phyloP scores from a whole-genome alignment of 2,113 vertebrate species.

The Chaetura pelagica region DNA sequence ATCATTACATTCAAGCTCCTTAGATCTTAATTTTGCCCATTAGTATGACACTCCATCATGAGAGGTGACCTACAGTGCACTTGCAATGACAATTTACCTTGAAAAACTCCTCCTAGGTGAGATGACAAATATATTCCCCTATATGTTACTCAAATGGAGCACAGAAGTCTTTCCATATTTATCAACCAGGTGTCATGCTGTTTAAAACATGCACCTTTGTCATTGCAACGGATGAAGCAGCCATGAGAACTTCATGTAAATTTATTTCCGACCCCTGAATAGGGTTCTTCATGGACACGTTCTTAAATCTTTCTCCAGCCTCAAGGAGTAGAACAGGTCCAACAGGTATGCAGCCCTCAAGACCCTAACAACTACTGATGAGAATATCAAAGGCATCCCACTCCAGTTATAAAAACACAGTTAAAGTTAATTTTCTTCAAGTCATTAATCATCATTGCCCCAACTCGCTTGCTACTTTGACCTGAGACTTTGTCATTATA shows the following conservation, averaged over 20 bases:
- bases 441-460: neutral
- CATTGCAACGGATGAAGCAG: neutral
- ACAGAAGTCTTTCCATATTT: neutral
- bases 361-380: neutral
- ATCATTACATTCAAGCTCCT: neutral
- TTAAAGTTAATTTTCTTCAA: neutral
- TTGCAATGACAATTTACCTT: neutral
- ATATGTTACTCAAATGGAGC: neutral
- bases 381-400: neutral
- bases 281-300: neutral
- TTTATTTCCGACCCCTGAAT: neutral
- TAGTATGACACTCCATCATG: neutral
- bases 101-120: neutral
- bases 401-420: neutral
- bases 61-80: neutral
- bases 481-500: neutral
- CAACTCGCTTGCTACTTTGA: neutral
- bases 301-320: neutral
- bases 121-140: neutral
- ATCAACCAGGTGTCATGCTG: neutral
- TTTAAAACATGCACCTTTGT: neutral
- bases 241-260: neutral
- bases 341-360: neutral
- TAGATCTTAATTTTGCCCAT: neutral
- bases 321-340: neutral